Evolutionary conservation across 2,797 vertebrate genomes (phyloP).

Genomic region (Strix occidentalis): DNA sequence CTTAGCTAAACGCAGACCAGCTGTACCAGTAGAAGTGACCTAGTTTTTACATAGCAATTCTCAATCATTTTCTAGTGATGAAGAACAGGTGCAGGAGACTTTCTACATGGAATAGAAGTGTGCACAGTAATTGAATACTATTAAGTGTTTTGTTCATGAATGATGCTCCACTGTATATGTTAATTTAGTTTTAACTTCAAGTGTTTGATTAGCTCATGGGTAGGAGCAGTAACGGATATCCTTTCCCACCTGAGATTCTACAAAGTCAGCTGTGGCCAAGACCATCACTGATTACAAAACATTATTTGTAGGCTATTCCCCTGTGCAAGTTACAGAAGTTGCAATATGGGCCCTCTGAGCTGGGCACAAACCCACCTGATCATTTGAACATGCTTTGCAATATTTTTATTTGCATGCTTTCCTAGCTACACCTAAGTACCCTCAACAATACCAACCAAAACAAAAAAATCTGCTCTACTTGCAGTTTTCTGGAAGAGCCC

Average conservation of each 20-base stretch:
- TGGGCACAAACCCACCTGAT: background rate
- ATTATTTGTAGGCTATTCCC: background rate
- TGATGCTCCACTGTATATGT: background rate
- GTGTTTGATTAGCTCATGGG: background rate
- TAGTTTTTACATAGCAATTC: background rate
- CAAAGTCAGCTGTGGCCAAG: background rate
- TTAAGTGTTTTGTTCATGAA: background rate
- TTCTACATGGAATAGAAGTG: rapidly evolving
- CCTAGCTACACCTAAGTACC: background rate
- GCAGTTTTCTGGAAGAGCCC: background rate
- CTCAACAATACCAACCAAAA: background rate
- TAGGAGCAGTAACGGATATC: background rate
- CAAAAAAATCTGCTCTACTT: background rate
- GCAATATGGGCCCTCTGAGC: background rate
- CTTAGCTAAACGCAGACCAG: background rate
- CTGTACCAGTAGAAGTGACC: background rate
- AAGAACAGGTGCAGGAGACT: background rate
- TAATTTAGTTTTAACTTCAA: background rate
- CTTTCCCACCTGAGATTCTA: background rate
- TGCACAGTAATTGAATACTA: background rate
- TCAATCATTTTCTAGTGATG: background rate
- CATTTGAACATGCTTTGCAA: constrained; percentile 7
- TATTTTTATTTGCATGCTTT: constrained; percentile 52
- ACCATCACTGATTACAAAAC: background rate
- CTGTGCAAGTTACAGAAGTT: background rate